Conservation (phyloP, 2,113 vertebrate genomes). For the Phalacrocorax pelagicus region DNA sequence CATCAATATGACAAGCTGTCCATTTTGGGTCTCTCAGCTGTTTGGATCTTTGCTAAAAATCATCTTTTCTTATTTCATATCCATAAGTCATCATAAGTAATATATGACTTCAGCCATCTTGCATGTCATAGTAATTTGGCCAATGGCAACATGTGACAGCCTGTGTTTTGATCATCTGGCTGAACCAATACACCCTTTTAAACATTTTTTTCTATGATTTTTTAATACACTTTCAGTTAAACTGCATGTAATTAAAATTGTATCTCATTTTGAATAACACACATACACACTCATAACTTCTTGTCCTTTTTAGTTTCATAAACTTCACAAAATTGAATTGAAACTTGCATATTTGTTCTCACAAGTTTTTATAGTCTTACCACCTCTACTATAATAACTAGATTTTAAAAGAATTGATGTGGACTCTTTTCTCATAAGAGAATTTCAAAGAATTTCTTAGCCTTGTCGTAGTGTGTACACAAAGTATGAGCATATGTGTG, state of each 20-base stretch:
- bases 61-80: neutral
- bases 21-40: neutral
- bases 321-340: neutral
- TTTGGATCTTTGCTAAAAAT: constrained; percentile 4
- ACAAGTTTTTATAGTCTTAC: neutral
- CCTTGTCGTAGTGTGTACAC: neutral
- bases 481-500: neutral
- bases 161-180: neutral
- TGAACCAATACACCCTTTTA: neutral
- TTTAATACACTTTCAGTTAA: neutral
- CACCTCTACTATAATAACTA: neutral
- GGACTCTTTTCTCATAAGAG: neutral
- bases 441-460: neutral
- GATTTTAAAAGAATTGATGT: neutral
- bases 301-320: neutral
- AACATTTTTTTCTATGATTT: neutral
- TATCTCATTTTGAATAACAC: neutral
- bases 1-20: neutral
- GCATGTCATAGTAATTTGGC: neutral
- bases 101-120: neutral
- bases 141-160: neutral
- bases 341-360: neutral
- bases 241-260: neutral
- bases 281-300: neutral
- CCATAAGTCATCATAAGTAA: neutral